Evolutionary conservation across 2,797 vertebrate species (phyloP).

Genomic region (Mormyrus hasselquistii): DNA sequence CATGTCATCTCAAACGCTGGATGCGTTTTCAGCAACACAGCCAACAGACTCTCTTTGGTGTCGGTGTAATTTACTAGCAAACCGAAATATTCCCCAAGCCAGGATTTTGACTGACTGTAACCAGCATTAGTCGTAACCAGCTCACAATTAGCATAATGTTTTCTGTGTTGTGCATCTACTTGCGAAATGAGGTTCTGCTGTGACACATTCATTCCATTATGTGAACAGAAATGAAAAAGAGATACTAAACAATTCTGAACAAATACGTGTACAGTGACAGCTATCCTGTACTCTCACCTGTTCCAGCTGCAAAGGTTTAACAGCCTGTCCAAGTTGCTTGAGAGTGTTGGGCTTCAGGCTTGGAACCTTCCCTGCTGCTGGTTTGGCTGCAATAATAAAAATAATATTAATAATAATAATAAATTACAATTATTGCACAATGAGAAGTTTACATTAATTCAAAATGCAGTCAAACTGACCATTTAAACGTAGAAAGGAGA

Average conservation of each 20-base stretch:
- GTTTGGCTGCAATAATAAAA: slow-evolving; percentile 51
- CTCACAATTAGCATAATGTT: background rate
- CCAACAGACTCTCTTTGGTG: background rate
- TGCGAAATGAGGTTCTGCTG: background rate
- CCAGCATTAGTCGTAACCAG: background rate
- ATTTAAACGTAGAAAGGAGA: background rate
- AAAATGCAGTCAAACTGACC: background rate
- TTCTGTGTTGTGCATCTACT: background rate
- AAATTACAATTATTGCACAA: background rate
- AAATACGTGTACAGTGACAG: background rate
- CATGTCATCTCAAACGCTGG: background rate
- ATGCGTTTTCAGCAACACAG: background rate
- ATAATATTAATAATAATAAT: slow-evolving; percentile 15
- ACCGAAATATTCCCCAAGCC: background rate
- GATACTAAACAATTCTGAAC: background rate
- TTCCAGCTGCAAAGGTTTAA: slow-evolving; percentile 53
- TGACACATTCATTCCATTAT: background rate
- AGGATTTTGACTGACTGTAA: background rate
- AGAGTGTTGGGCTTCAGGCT: slow-evolving; percentile 88
- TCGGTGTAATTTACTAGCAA: background rate
- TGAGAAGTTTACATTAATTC: background rate
- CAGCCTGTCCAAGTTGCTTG: slow-evolving; percentile 81
- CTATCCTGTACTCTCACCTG: slow-evolving; percentile 48
- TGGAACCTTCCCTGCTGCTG: slow-evolving; percentile 59
- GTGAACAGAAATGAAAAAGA: background rate